These are phyloP conservation scores for Octodon degus DNA, from an alignment of 2,113 vertebrate genomes.

Conservation along the genomic window DNA sequence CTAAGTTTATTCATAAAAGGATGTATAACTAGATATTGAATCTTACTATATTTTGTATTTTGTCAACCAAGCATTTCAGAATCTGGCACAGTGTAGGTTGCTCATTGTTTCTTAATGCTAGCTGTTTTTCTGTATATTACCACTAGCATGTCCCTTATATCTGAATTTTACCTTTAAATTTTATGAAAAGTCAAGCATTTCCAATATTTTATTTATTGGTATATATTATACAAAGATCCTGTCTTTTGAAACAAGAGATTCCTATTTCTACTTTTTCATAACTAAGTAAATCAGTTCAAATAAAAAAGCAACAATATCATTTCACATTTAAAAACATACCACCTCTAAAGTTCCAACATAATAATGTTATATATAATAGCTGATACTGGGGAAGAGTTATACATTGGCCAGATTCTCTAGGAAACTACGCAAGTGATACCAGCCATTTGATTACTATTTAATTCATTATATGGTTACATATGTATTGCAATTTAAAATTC, in stretches of 20 bases:
- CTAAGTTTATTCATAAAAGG: background rate
- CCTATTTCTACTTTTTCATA: background rate
- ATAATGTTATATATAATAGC: background rate
- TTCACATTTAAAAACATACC: background rate
- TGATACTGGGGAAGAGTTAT: background rate
- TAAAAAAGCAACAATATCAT: background rate
- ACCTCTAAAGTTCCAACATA: slow-evolving; percentile 25
- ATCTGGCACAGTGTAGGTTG: background rate
- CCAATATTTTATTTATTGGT: background rate
- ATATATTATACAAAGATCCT: background rate
- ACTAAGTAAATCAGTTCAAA: background rate
- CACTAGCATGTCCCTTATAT: background rate
- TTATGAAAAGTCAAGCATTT: background rate
- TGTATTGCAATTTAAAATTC: background rate
- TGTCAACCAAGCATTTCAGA: background rate
- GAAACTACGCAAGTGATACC: background rate
- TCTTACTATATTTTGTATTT: background rate
- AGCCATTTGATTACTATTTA: background rate
- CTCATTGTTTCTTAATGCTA: background rate
- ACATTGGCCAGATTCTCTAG: background rate
- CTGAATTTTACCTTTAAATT: background rate
- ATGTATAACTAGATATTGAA: background rate
- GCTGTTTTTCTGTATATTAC: background rate
- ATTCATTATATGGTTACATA: background rate
- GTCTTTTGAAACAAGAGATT: background rate